Base-by-base conservation (phyloP, 2,797 vertebrate species). In the Geotrypetes seraphini region DNA sequence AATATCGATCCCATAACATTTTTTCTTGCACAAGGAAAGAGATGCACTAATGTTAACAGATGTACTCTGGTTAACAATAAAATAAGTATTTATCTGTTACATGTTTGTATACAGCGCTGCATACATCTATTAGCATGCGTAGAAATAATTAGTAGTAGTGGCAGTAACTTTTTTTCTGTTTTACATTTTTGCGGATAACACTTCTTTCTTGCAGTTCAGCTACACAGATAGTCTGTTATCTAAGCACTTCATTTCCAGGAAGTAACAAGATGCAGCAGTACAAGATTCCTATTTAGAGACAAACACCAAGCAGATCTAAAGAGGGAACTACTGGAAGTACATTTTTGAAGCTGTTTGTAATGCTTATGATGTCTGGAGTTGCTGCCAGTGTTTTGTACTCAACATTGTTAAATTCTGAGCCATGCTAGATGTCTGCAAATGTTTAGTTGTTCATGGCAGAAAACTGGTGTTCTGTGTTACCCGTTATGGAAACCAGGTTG, bases 381-480 rank as follows among this genome's bases (percentile, higher is more conserved):
- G 54, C 60, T 69, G 65, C 67, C 67, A 69, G 61, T 55, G 61
- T 75, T 69, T 67, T 63, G 69, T 66, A 73, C 75, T 71, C 69
- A 60, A 67, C 20, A 48, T 52, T 69, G 57, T 73, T 68, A 71
- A 68, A 60, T 71, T 64, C 68, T 66, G 57, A 47, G 60, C 69
- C 60, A 65, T 67, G 68, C 68, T 69, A 71, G 69, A 71, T 66
- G 61, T 66, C 65, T 71, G 63, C 68, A 69, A 66, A 69, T 67
- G 61, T 71, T 71, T 63, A 57, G 51, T 66, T 60, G 65, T 57
- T 63, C 14, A 2, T 63, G 48, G 65, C 67, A 66, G 22, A 55
- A 45, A 48, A 40, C 56, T 66, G 61, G 63, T 68, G 57, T 56
- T 63, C 65, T 66, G 60, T 73, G 73, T 69, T 61, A 67, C 66